These are phyloP conservation scores for Cyphomyrmex costatus DNA, from an alignment of 1,140 invertebrate species.

Conservation along the genomic window DNA sequence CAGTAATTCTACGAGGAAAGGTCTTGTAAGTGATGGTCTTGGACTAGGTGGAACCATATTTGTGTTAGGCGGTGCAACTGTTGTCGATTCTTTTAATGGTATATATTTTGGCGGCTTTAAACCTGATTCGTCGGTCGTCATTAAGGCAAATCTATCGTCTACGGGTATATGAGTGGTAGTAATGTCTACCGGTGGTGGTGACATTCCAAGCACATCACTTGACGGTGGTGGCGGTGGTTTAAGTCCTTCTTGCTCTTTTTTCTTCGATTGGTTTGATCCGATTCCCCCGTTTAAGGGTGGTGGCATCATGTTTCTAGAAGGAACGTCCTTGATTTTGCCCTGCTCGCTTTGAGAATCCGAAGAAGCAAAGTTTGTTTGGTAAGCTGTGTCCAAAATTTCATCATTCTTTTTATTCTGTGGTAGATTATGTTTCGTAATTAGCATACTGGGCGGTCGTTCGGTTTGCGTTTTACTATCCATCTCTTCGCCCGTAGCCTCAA, in stretches of 20 bases:
- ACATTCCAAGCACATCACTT: constrained; percentile 82
- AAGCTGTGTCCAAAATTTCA: constrained; percentile 79
- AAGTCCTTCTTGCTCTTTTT: constrained; percentile 77
- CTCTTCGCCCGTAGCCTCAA: constrained; percentile 80
- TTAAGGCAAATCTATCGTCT: constrained; percentile 66
- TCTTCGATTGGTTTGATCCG: constrained; percentile 61
- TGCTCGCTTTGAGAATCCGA: constrained; percentile 59
- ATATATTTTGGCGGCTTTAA: constrained; percentile 83
- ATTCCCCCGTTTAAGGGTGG: constrained; percentile 74
- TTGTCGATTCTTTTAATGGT: constrained; percentile 80
- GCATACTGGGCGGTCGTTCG: constrained; percentile 78
- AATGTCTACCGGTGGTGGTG: constrained; percentile 82
- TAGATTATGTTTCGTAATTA: constrained; percentile 69
- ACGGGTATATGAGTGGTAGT: constrained; percentile 78
- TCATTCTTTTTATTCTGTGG: constrained; percentile 69
- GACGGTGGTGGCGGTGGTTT: constrained; percentile 82
- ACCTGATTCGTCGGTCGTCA: constrained; percentile 74
- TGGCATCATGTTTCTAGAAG: constrained; percentile 83
- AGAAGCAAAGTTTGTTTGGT: constrained; percentile 81
- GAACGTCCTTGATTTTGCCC: constrained; percentile 67
- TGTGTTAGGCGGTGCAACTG: constrained; percentile 77
- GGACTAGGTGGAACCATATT: constrained; percentile 83
- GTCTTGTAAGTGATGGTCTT: constrained; percentile 79
- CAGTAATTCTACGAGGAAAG: constrained; percentile 83
- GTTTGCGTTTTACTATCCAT: constrained; percentile 80